A percentile compares a stretch with the other conserved stretches of the same genome.
Conservation (phyloP, 2,888 invertebrate species). For the Erannis defoliaria region DNA sequence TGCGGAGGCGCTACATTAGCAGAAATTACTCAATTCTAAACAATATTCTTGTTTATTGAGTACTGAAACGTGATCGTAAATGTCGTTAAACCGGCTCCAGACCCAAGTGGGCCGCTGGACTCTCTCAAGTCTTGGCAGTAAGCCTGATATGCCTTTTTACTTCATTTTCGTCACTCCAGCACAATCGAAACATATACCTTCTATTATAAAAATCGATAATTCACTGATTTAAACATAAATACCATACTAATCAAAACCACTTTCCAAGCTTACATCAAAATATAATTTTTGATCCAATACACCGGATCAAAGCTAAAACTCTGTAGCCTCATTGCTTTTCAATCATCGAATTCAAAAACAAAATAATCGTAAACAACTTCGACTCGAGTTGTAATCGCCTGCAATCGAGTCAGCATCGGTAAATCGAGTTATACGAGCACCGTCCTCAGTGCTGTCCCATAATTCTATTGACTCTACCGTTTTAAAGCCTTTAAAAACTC, state of each 20-base stretch:
- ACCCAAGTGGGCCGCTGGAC: too few relatives aligned
- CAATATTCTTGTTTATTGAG: too few relatives aligned
- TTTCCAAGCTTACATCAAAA: not conserved
- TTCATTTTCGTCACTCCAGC: too few relatives aligned
- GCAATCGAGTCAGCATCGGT: constrained; percentile 66
- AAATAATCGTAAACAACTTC: constrained; percentile 59
- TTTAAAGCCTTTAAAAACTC: not conserved
- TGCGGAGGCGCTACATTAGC: too few relatives aligned
- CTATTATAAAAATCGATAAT: too few relatives aligned
- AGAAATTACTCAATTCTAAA: too few relatives aligned
- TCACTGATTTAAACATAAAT: not conserved
- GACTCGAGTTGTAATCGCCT: constrained; percentile 62
- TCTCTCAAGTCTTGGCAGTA: too few relatives aligned
- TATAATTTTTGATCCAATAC: constrained; percentile 7
- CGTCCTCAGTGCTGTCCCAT: constrained; percentile 40
- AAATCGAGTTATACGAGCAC: constrained; percentile 56
- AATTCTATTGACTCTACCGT: constrained; percentile 8
- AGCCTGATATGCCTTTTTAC: too few relatives aligned
- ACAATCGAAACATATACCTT: too few relatives aligned
- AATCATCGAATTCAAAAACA: constrained; percentile 56
- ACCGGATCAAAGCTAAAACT: constrained; percentile 29
- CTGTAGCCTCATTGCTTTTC: constrained; percentile 53
- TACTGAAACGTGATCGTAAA: too few relatives aligned
- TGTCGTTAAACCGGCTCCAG: too few relatives aligned
- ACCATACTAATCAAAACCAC: constrained; percentile 1